A percentile compares a stretch with the other conserved stretches of the same genome.
These are phyloP conservation scores for Syngnathus acus DNA, from an alignment of 2,797 vertebrate genomes.

Conservation along the genomic window DNA sequence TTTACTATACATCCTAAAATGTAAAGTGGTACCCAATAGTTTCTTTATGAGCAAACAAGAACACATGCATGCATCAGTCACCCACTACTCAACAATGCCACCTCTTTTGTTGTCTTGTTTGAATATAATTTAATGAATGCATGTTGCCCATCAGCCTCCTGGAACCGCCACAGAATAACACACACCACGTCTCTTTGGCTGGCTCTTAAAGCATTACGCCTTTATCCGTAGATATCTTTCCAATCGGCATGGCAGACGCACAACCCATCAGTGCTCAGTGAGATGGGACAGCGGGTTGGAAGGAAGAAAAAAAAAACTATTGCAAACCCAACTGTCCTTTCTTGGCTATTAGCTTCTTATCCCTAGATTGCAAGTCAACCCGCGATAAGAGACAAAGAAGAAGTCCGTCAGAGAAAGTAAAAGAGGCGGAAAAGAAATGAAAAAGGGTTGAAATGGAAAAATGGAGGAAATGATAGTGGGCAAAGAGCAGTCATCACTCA, in stretches of 20 bases:
- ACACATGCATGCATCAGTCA: constrained; percentile 18
- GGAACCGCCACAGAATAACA: constrained; percentile 37
- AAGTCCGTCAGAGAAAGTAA: constrained; percentile 34
- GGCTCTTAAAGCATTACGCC: constrained; percentile 53
- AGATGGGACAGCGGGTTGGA: constrained; percentile 56
- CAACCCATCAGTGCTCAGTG: constrained; percentile 60
- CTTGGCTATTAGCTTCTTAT: constrained; percentile 57
- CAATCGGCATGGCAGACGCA: constrained; percentile 55
- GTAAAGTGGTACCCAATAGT: constrained; percentile 19
- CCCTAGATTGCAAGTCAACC: constrained; percentile 52
- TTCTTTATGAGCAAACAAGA: constrained; percentile 46
- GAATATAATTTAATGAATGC: constrained; percentile 31
- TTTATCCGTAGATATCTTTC: constrained; percentile 66
- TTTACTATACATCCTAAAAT: not conserved
- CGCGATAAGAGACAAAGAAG: constrained; percentile 53
- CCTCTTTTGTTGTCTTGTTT: constrained; percentile 15
- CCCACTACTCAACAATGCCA: constrained; percentile 8
- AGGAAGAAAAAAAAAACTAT: constrained; percentile 55
- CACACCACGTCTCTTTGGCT: constrained; percentile 39
- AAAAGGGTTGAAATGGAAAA: constrained; percentile 26
- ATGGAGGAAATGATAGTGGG: constrained; percentile 39
- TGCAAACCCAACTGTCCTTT: constrained; percentile 59
- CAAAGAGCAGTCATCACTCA: constrained; percentile 60
- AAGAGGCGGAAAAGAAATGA: constrained; percentile 37
- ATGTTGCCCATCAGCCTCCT: constrained; percentile 24